phyloP scores from a whole-genome alignment of 23 tunicate genomes.

The Ascidia mentula region DNA sequence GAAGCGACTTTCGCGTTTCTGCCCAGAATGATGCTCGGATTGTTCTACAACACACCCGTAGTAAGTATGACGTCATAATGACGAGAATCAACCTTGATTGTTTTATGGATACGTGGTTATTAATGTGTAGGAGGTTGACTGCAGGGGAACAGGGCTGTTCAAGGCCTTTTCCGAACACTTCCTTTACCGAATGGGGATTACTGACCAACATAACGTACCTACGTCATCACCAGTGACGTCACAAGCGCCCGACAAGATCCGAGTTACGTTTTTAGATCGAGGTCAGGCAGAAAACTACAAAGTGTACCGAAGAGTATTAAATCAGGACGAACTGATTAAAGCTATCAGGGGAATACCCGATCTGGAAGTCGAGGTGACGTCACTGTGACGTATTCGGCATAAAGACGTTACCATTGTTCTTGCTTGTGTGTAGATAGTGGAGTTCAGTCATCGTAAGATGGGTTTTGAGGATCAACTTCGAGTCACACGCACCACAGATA shows the following conservation, averaged over 20 bases:
- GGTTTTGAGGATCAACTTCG: conserved; percentile 57
- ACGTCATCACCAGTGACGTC: background rate
- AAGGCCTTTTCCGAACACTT: conserved; percentile 85
- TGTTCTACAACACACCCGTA: conserved; percentile 70
- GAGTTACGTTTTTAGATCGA: conserved; percentile 72
- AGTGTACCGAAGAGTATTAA: conserved; percentile 59
- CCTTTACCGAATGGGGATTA: conserved; percentile 73
- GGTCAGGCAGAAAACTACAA: conserved; percentile 42
- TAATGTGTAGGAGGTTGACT: conserved; percentile 40
- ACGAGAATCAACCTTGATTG: too few species aligned
- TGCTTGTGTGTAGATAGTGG: conserved; percentile 74
- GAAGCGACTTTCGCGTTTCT: conserved; percentile 74
- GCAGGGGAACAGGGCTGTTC: conserved; percentile 59
- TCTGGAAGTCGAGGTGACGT: conserved; percentile 58
- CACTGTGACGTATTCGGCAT: background rate
- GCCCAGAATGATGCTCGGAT: conserved; percentile 76
- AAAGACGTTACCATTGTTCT: background rate
- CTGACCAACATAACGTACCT: conserved; percentile 17
- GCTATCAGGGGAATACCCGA: conserved; percentile 61
- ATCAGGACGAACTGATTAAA: conserved; percentile 57
- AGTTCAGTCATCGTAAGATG: conserved; percentile 47
- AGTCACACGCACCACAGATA: conserved; percentile 67
- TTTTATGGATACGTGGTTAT: background rate
- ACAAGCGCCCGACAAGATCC: conserved; percentile 20
- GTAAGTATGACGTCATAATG: conserved; percentile 29